Evolutionary conservation across 2,113 vertebrate species (phyloP).

Genomic region (Neodon shergylaensis): DNA sequence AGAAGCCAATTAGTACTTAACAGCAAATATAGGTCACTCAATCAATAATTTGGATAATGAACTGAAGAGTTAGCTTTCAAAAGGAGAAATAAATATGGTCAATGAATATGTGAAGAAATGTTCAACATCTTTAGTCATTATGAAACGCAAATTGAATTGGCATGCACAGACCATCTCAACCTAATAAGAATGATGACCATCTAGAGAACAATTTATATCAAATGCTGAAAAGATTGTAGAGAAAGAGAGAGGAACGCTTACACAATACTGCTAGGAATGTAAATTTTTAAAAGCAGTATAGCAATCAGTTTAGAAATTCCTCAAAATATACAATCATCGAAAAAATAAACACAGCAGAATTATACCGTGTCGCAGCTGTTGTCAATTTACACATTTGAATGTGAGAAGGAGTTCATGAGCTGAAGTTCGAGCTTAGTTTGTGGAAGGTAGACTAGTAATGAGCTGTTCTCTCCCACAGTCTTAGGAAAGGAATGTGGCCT

Average conservation of each 20-base stretch:
- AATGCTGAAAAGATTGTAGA: background rate
- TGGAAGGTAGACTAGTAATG: too few species aligned
- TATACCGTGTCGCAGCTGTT: background rate
- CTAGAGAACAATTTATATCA: background rate
- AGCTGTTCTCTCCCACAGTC: too few species aligned
- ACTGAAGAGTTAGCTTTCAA: background rate
- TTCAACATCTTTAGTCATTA: background rate
- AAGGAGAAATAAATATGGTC: background rate
- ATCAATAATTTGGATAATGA: background rate
- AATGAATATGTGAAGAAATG: background rate
- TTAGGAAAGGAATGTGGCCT: rapidly evolving
- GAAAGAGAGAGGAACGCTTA: background rate
- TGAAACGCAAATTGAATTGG: background rate
- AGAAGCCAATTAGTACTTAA: background rate
- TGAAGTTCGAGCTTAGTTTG: background rate
- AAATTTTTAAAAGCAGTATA: background rate
- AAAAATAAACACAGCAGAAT: background rate
- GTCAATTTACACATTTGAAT: background rate
- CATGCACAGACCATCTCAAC: background rate
- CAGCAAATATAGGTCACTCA: background rate
- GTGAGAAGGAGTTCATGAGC: background rate
- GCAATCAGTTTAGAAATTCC: background rate
- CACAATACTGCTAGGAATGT: background rate
- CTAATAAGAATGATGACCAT: background rate
- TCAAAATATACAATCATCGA: background rate